These are phyloP conservation scores for Dinoponera quadriceps DNA, from an alignment of 1,140 invertebrate species.

Conservation along the genomic window DNA sequence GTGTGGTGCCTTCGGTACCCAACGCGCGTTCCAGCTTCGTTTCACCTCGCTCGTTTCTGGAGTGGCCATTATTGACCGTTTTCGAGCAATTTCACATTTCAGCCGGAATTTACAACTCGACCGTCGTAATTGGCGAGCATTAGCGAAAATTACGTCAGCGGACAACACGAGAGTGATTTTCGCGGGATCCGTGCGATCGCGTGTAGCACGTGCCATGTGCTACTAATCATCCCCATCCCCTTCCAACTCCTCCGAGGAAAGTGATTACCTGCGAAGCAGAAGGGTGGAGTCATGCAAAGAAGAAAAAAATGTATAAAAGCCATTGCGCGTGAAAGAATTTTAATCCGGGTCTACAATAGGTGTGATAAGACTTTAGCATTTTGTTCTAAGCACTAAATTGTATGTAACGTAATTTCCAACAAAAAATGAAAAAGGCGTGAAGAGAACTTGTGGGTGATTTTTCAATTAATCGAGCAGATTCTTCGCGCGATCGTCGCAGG, in stretches of 20 bases:
- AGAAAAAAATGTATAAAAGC: slow-evolving; percentile 36
- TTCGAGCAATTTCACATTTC: slow-evolving; percentile 29
- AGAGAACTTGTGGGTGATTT: background rate
- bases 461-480: background rate
- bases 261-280: slow-evolving; percentile 75
- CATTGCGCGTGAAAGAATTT: too few species aligned
- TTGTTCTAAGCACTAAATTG: too few species aligned
- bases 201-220: slow-evolving; percentile 72
- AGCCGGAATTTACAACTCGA: slow-evolving; percentile 45
- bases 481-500: background rate
- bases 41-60: background rate
- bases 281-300: slow-evolving; percentile 74
- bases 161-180: slow-evolving; percentile 73
- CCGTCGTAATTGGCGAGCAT: slow-evolving; percentile 13
- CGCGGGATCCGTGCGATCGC: slow-evolving; percentile 72
- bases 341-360: too few species aligned
- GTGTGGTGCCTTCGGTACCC: too few species aligned
- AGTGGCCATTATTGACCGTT: background rate
- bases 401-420: too few species aligned
- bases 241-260: slow-evolving; percentile 56
- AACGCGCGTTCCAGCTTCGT: background rate
- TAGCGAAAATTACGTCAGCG: slow-evolving; percentile 44
- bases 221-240: slow-evolving; percentile 55
- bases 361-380: too few species aligned
- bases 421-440: too few species aligned